phyloP scores from a whole-genome alignment of 37 sponge, comb jelly and placozoan genomes.

The Ephydatia muelleri region DNA sequence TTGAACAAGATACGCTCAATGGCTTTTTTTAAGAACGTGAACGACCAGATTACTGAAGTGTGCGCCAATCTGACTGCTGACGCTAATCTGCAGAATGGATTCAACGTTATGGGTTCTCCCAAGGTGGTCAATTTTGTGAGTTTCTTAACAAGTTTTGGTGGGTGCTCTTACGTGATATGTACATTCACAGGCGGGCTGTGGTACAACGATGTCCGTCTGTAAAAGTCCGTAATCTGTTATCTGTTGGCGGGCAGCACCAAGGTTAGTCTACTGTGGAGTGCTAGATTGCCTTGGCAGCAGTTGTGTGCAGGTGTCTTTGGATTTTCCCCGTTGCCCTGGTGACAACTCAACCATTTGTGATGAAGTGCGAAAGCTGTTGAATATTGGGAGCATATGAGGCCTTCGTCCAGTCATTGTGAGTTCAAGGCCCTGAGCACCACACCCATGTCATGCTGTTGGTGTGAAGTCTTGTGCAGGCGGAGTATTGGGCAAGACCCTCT shows the following conservation, averaged over 20 bases:
- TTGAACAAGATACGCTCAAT: constrained; percentile 77
- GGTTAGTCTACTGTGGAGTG: constrained; percentile 3
- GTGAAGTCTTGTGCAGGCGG: constrained; percentile 87
- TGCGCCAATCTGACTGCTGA: constrained; percentile 72
- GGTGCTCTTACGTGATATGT: not conserved
- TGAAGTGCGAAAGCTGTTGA: constrained; percentile 71
- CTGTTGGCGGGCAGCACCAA: constrained; percentile 99
- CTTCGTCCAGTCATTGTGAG: constrained; percentile 50
- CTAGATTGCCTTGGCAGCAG: not conserved
- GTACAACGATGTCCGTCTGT: constrained; percentile 85
- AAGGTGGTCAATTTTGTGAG: constrained; percentile 86
- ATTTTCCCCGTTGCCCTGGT: constrained; percentile 95
- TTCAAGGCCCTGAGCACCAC: not conserved
- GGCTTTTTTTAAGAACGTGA: constrained; percentile 89
- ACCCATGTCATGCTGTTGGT: not conserved
- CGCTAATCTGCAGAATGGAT: constrained; percentile 77
- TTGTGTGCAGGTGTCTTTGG: constrained; percentile 75
- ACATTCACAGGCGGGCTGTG: constrained; percentile 77
- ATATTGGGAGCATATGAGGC: constrained; percentile 84
- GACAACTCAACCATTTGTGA: constrained; percentile 77
- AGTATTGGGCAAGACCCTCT: constrained; percentile 99
- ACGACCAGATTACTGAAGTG: constrained; percentile 85
- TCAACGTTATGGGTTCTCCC: constrained; percentile 98
- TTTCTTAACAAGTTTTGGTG: not conserved
- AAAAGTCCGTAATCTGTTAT: constrained; percentile 83